Percentiles rank a stretch among this genome's conserved stretches.
Conservation (phyloP, 2,113 vertebrate genomes). For the Castor canadensis region DNA sequence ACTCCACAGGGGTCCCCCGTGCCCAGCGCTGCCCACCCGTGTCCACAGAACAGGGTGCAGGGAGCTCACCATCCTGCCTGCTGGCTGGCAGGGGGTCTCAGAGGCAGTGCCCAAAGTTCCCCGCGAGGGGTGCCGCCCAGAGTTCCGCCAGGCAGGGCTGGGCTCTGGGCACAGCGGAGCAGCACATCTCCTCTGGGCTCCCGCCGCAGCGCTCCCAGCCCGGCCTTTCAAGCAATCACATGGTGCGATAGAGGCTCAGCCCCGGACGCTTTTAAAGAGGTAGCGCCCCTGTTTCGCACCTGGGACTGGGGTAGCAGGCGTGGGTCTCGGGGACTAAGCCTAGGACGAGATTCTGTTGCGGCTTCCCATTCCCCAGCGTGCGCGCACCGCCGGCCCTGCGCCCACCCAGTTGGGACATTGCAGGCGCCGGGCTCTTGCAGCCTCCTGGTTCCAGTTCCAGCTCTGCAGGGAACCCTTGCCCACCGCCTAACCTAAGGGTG, state of each 20-base stretch:
- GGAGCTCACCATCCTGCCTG: slow-evolving; percentile 70
- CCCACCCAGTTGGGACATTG: background rate
- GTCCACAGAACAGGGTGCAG: slow-evolving; percentile 20
- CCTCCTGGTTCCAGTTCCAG: background rate
- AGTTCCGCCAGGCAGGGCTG: slow-evolving; percentile 51
- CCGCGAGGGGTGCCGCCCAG: background rate
- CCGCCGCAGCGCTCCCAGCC: slow-evolving; percentile 71
- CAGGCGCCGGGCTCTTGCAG: background rate
- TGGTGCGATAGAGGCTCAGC: slow-evolving; percentile 68
- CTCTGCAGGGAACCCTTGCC: background rate
- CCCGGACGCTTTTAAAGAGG: slow-evolving; percentile 78
- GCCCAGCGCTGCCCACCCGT: slow-evolving; percentile 41
- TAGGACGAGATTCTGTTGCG: background rate
- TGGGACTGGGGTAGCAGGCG: slow-evolving; percentile 46
- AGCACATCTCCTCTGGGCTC: slow-evolving; percentile 65
- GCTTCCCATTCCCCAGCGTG: background rate
- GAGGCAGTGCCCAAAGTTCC: slow-evolving; percentile 47
- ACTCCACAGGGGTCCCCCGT: background rate
- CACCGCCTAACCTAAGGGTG: background rate
- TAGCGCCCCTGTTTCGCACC: slow-evolving; percentile 64
- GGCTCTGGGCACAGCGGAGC: slow-evolving; percentile 50
- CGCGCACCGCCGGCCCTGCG: background rate
- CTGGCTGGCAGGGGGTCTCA: slow-evolving; percentile 37
- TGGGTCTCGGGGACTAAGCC: background rate
- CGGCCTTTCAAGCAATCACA: slow-evolving; percentile 78